phyloP scores from a whole-genome alignment of 2,797 vertebrate genomes.

The Gallinago nigripennis region DNA sequence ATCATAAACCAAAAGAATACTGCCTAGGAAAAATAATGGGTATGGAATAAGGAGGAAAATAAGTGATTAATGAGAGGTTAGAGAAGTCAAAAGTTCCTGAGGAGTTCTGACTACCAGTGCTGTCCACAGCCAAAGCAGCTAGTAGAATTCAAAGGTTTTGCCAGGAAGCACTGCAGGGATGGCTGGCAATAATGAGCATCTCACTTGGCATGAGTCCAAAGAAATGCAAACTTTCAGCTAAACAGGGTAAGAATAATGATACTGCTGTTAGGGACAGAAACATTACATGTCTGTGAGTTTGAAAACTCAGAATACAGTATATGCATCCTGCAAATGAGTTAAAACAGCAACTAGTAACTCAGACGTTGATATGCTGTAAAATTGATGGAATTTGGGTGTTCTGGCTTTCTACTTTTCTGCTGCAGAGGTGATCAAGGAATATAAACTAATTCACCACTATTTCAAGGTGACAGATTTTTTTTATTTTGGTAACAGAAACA shows the following conservation, averaged over 20 bases:
- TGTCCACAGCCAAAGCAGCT: background rate
- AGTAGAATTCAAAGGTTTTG: background rate
- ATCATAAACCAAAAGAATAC: background rate
- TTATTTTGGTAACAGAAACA: background rate
- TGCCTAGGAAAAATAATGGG: background rate
- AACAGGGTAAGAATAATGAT: background rate
- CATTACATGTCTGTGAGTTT: background rate
- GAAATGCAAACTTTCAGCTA: background rate
- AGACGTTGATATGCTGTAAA: background rate
- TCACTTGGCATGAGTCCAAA: background rate
- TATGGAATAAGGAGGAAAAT: background rate
- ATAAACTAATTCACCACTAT: background rate
- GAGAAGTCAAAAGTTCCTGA: background rate
- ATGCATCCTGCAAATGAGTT: background rate
- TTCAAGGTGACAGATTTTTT: background rate
- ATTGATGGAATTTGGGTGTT: background rate
- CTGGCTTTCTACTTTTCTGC: background rate
- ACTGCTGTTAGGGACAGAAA: background rate
- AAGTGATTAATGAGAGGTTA: background rate
- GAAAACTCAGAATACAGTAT: background rate
- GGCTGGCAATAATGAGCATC: background rate
- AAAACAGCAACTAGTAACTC: background rate
- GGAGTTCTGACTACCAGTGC: background rate
- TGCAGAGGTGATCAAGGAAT: background rate
- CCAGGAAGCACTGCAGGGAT: background rate